Base-by-base conservation (phyloP, 2,113 vertebrate species). In the human (Homo sapiens) region DNA sequence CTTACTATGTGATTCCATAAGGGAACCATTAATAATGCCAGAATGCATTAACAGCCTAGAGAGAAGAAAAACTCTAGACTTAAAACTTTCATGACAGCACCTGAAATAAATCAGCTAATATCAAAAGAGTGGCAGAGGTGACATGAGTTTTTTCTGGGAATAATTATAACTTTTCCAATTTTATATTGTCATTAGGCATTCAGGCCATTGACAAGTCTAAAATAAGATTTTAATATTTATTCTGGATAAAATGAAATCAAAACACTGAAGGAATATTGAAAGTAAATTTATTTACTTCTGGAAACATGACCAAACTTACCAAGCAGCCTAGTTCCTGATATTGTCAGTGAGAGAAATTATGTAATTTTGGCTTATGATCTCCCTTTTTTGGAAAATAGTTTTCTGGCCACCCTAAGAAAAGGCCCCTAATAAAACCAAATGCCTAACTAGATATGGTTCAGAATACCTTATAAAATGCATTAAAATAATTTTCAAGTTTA, bases 11-110 rank as follows among this genome's bases (percentile, higher is more conserved):
- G 98, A 98, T 98, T 98, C 98, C 98, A 98, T 99, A 98, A 99
- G 98, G 98, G 98, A 99, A 95, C 97, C 98, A 98, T 99, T 99
- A 99, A 98, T 98, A 98, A 98, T 98, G 98, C 98, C 98, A 98
- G 98, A 98, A 98, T 98, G 98, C 98, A 98, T 99, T 99, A 99
- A 98, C 89, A 86, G 97, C 52, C 98, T 98, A 98, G 97, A 98
- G 94, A 98, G 98, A 97, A 98, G 98, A 94, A 73, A 94, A 82
- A 89, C 6, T 86, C 75, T 27, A 82, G 75, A 92, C 32, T 55
- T 95, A 45, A 96, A 97, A 87, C 55, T 83, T 97, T 48, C 68
- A 87, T 68, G 52, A 95, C 70, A 85, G 64, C 30, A 91, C 78
- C 86, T 97, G 66, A 96, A 86, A 94, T 90, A 93, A 94, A 92